Base-by-base conservation (phyloP, 1,140 invertebrate species). In the Lepeophtheirus salmonis region DNA sequence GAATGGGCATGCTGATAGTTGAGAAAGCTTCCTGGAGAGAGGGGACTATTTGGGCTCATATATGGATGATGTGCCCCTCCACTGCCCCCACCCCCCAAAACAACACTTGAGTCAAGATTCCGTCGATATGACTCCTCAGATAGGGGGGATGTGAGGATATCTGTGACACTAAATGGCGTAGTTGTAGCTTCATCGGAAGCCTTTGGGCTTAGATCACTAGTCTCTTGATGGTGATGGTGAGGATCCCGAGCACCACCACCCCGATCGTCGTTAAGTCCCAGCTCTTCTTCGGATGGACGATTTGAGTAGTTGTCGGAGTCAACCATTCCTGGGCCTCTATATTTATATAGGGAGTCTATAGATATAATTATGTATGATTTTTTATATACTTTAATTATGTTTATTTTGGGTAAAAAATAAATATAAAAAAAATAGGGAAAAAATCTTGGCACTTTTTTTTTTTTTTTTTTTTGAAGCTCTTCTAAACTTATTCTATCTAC, bases 1-100 rank as follows among this genome's bases (percentile, higher is more conserved):
- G 80, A 72, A 2, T 63, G 74, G 62, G 30, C 6, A 10, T 6
- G 30, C 6, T 6, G 30, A n/a, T 41, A 41, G 30, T 41, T 41
- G n/a, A 41, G 30, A 41, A 41, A 41, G 30, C 30, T n/a, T 41
- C 30, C 30, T n/a, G 30, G 30, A n/a, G 30, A 41, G 30, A 6
- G 6, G 30, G 30, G n/a, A n/a, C n/a, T n/a, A n/a, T n/a, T n/a
- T n/a, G n/a, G n/a, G n/a, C n/a, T n/a, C n/a, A n/a, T n/a, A n/a
- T n/a, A n/a, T n/a, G n/a, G n/a, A n/a, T n/a, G n/a, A n/a, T n/a
- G n/a, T n/a, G n/a, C n/a, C n/a, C n/a, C n/a, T n/a, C n/a, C n/a
- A n/a, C n/a, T n/a, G n/a, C n/a, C n/a, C n/a, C n/a, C n/a, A n/a
- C n/a, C n/a, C n/a, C n/a, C n/a, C 30, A 41, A 10, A n/a, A n/a